These are phyloP conservation scores for Sebastiscus tertius DNA, from an alignment of 2,797 vertebrate genomes.

Conservation along the genomic window DNA sequence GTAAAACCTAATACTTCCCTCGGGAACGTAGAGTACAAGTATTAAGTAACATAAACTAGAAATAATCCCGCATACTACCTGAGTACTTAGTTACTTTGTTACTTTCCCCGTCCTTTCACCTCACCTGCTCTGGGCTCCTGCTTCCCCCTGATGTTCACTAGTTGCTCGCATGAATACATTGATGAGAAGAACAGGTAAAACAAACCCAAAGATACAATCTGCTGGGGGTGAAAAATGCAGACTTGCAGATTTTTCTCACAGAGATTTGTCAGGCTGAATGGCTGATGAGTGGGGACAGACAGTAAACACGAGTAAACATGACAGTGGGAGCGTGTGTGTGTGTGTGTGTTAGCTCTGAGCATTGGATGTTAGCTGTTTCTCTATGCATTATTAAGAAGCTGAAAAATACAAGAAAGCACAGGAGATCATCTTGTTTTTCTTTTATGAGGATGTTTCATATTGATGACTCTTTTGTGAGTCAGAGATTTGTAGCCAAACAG, in stretches of 20 bases:
- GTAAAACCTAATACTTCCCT: not conserved
- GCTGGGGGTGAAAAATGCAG: conserved; percentile 73
- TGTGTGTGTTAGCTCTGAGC: conserved; percentile 30
- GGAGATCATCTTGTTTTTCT: conserved; percentile 62
- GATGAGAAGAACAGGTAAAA: conserved; percentile 59
- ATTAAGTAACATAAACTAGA: not conserved
- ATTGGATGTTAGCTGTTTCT: conserved; percentile 43
- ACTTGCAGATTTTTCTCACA: conserved; percentile 79
- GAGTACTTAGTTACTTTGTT: not conserved
- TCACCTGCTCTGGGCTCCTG: conserved; percentile 32
- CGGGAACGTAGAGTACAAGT: not conserved
- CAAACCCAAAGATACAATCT: conserved; percentile 47
- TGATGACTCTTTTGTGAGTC: conserved; percentile 68
- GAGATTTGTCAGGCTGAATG: conserved; percentile 78
- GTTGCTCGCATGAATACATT: conserved; percentile 64
- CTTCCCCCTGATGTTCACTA: conserved; percentile 33
- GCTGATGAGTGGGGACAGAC: conserved; percentile 71
- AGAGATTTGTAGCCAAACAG: conserved; percentile 67
- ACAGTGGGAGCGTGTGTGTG: not conserved
- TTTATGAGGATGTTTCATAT: conserved; percentile 74
- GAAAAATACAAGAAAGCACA: conserved; percentile 58
- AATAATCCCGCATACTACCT: not conserved
- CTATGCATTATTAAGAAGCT: conserved; percentile 71
- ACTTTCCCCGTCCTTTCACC: not conserved
- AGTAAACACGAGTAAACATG: conserved; percentile 61